Evolutionary conservation across 1,140 invertebrate genomes (phyloP), one percentile per base, ranked within the genome.

Genomic region (Euborellia annulipes): DNA sequence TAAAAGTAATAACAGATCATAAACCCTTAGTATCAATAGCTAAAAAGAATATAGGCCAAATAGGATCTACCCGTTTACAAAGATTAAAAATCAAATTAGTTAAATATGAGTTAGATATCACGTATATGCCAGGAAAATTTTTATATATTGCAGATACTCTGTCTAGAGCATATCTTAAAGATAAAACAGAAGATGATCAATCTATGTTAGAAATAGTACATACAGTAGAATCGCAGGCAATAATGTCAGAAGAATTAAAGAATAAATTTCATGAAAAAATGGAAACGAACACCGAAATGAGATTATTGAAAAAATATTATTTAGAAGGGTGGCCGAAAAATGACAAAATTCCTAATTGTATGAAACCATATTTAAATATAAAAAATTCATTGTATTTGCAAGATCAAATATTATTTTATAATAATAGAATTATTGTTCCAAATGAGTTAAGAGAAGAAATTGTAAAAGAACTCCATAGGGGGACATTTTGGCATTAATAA

Each of bases 91-190:
- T 67, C 11, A 50, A 55, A 23, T 18, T 63, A 7, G 57, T 45
- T 8, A 54, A 56, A 34, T 68, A 63, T 51, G 49, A 54, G 17
- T 47, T 59, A 22, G 52, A 56, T 14, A 44, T 54, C 1, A 47
- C 42, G 13, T 55, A 62, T 50, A 54, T 52, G 48, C 57, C 56
- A 27, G 66, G 66, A 4, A 68, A 63, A 56, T 55, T 56, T 18
- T 52, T 70, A 50, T 60, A 57, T 49, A 51, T 67, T 27, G 56
- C 62, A 40, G 64, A 70, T 55, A 59, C 58, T 14, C 55, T 64
- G 50, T 61, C 63, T 46, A 46, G 66, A 53, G 51, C 56, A 6
- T 48, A 55, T 39, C 42, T 50, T n/a, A 46, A 41, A 18, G 45
- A 52, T 38, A 16, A 3, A 19, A 23, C 7, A 4, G 41, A 20